phyloP scores from a whole-genome alignment of 2,888 invertebrate genomes.

The Biston stratarius region DNA sequence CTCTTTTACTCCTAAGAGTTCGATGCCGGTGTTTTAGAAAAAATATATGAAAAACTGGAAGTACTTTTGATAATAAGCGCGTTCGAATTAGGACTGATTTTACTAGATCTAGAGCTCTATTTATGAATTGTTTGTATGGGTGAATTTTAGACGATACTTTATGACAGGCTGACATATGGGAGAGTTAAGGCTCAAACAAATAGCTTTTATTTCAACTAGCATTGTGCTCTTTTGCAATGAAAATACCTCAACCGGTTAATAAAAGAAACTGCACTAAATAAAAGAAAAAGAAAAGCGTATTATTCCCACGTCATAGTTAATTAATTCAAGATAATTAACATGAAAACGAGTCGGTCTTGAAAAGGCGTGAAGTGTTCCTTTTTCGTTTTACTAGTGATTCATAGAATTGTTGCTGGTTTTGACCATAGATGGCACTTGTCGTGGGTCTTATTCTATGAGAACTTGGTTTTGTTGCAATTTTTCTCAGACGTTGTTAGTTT shows the following conservation, averaged over 20 bases:
- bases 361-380: slow-evolving; percentile 32
- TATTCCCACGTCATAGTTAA: slow-evolving; percentile 20
- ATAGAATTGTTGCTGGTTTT: background rate
- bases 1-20: slow-evolving; percentile 1
- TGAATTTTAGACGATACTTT: no score
- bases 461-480: background rate
- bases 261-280: background rate
- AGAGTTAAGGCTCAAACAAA: no score
- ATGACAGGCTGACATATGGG: no score
- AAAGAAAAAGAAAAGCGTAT: slow-evolving; percentile 19
- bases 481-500: no score
- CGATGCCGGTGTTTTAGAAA: background rate
- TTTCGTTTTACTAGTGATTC: background rate
- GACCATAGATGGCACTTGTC: background rate
- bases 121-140: no score
- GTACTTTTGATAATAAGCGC: no score
- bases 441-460: background rate
- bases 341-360: slow-evolving; percentile 20
- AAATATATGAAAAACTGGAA: no score
- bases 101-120: no score
- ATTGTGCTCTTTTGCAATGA: no score
- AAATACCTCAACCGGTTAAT: background rate
- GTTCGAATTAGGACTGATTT: no score
- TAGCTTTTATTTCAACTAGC: no score
- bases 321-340: slow-evolving; percentile 30